A percentile compares a stretch with the other conserved stretches of the same genome.
Evolutionary conservation across 2,888 invertebrate species (phyloP).

Genomic region (Timema podura): DNA sequence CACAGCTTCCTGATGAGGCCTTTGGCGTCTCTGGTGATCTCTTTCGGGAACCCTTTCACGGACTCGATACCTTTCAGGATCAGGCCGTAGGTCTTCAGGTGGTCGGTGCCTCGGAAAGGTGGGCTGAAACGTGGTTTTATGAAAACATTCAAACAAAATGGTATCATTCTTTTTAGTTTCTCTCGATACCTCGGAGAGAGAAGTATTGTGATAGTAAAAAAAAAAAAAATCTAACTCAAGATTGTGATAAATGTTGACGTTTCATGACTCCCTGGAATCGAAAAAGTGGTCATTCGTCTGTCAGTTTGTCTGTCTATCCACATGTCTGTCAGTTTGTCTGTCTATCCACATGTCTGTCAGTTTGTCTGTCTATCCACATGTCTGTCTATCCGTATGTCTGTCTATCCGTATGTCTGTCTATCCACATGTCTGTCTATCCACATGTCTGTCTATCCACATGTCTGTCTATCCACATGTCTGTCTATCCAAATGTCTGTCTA

Average conservation of each 20-base stretch:
- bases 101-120: conserved; percentile 85
- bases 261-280: too few relatives aligned
- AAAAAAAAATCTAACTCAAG: too few relatives aligned
- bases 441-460: too few relatives aligned
- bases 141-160: too few relatives aligned
- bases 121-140: conserved; percentile 50
- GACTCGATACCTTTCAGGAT: conserved; percentile 89
- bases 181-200: background rate
- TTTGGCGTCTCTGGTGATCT: conserved; percentile 73
- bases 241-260: too few relatives aligned
- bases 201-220: too few relatives aligned
- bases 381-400: background rate
- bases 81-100: conserved; percentile 91
- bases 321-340: background rate
- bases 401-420: background rate
- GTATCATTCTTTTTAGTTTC: conserved; percentile 1
- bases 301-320: background rate
- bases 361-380: background rate
- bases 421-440: background rate
- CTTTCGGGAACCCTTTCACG: conserved; percentile 70
- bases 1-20: conserved; percentile 81
- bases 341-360: background rate
- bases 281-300: too few relatives aligned
- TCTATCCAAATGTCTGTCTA: too few relatives aligned
- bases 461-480: background rate